phyloP scores from a whole-genome alignment of 2,113 vertebrate genomes.

The Indicator indicator region DNA sequence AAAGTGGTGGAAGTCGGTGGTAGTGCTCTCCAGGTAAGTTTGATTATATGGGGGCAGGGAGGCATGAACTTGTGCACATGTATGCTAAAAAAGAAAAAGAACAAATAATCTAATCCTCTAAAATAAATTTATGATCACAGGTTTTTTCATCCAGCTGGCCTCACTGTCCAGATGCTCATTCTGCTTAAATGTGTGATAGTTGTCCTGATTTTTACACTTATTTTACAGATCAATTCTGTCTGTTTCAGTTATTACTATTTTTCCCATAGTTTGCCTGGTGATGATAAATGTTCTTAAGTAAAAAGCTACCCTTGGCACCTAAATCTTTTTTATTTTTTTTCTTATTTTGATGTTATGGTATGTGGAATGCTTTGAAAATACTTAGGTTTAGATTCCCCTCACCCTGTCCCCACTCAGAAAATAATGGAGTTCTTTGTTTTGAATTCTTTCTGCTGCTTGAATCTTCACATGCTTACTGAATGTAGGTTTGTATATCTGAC shows the following conservation, averaged over 20 bases:
- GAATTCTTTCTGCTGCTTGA: neutral
- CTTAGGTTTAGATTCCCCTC: neutral
- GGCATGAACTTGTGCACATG: rapidly evolving
- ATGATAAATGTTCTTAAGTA: neutral
- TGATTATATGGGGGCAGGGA: neutral
- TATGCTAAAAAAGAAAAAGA: neutral
- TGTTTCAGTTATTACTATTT: neutral
- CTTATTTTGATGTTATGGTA: rapidly evolving
- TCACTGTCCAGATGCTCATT: neutral
- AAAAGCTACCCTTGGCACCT: neutral
- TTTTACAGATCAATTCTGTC: neutral
- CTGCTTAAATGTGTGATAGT: neutral
- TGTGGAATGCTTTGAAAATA: neutral
- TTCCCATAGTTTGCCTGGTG: neutral
- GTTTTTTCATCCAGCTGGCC: neutral
- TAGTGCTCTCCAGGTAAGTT: conserved; percentile 80
- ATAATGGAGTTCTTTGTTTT: neutral
- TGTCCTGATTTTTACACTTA: neutral
- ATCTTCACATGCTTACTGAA: neutral
- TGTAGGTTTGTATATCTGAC: neutral
- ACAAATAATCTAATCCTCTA: neutral
- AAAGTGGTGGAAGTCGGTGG: conserved; percentile 80
- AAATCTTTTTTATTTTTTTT: neutral
- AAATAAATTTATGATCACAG: neutral
- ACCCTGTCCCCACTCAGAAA: neutral